Evolutionary conservation across 2,888 invertebrate species (phyloP), one percentile per base, ranked within the genome.

Genomic region (Agapostemon virescens): DNA sequence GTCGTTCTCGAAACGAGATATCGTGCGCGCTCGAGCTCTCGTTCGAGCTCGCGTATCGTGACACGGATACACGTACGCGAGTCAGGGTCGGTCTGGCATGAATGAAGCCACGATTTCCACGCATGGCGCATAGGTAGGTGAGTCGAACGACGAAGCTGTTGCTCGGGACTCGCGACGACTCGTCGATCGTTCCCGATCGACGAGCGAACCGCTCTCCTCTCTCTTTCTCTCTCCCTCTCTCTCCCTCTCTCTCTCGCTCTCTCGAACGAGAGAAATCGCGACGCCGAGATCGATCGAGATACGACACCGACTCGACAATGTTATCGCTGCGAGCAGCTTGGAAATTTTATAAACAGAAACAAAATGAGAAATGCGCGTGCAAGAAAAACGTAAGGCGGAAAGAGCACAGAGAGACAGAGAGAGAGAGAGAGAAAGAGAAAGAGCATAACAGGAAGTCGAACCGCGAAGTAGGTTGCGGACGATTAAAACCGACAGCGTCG

Each of bases 81-180:
- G 52, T 69, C 49, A 42, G 70, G 36, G 82, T 81, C 77, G 73
- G 79, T 82, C 83, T 75, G 85, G 90, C 88, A 91, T 91, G 91
- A 91, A 91, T 91, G 91, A 91, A 91, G 90, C 84, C 88, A 84
- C 86, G 87, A 88, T 89, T 90, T 90, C 89, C 88, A 87, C 89
- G 87, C 89, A 87, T 87, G 85, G 85, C 84, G 87, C 84, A 88
- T 88, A 84, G 84, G 84, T 83, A 86, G 85, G 78, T 80, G 81
- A 84, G 77, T 81, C 75, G 78, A 61, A 77, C 45, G 79, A 76
- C 79, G 55, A 55, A 15, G 77, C 40, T 69, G n/a, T 72, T 61
- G 61, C 55, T 55, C 26, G 26, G 15, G 26, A 26, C 55, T 49
- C 9, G n/a, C 49, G n/a, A 36, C 63, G 68, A 69, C 70, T 80